phyloP scores from a whole-genome alignment of 2,888 invertebrate genomes.

The Diachrysia chrysitis region DNA sequence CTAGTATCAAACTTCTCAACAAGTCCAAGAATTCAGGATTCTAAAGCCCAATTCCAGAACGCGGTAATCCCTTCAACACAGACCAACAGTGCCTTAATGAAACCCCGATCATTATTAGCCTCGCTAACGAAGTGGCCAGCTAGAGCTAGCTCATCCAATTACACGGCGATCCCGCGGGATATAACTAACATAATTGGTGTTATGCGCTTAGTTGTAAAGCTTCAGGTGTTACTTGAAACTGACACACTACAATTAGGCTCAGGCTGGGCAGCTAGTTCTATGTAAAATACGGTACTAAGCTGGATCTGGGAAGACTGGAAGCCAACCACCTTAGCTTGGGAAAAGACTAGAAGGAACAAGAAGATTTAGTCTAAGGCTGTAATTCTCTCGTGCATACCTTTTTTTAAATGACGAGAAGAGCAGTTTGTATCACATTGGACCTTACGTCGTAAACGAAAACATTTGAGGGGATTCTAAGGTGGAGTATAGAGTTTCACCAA shows the following conservation, averaged over 20 bases:
- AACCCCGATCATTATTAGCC: conserved; percentile 52
- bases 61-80: conserved; percentile 13
- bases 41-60: conserved; percentile 26
- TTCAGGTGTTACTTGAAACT: conserved; percentile 29
- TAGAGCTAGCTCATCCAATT: conserved; percentile 54
- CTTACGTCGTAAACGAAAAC: no score
- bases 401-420: no score
- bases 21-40: background rate
- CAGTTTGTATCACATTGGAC: no score
- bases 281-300: no score
- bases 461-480: no score
- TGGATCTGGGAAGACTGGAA: no score
- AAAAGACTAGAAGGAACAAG: no score
- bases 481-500: no score
- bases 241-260: background rate
- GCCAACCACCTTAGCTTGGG: no score
- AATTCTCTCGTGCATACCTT: no score
- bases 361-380: no score
- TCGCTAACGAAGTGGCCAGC: conserved; percentile 58
- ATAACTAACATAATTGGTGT: conserved; percentile 46
- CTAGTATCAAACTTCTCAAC: background rate
- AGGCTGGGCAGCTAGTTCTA: no score
- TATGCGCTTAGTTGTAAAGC: conserved; percentile 36
- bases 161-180: conserved; percentile 49
- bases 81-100: conserved; percentile 26